Base-by-base conservation (phyloP, 2,113 vertebrate species). In the Grallaria varia region DNA sequence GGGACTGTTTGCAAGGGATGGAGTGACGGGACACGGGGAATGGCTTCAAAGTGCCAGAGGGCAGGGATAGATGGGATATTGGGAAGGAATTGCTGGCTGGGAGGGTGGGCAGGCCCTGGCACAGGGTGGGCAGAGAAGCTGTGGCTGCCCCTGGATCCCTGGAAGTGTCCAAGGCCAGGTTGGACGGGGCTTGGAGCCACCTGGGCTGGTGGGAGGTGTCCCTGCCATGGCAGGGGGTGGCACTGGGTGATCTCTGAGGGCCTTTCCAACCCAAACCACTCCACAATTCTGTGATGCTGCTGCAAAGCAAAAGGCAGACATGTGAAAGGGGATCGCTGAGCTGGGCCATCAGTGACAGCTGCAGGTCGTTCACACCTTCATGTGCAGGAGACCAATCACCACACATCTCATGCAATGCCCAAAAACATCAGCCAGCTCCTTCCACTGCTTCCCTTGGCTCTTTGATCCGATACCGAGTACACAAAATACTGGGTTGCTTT, bases 171-270 rank as follows among this genome's bases (percentile, higher is more conserved):
- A 31, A 73, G 59, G 25, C 8, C 12, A 50, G 42, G 44, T 6
- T 12, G 67, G 50, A 40, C 4, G 13, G 40, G 58, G 11, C 28
- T 30, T 0, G 3, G 40, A 82, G 3, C 60, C 17, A 0, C 33
- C 60, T 39, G 53, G 44, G 15, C 12, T 0, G 6, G 33, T 1
- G 19, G 18, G 31, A 59, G 12, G 6, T 2, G 3, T 12, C 33
- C 20, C 56, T 47, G n/a, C 85, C 31, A 7, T 1, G 10, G 22
- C 9, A 10, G 9, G 4, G 21, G n/a, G 2, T 35, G 42, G 14
- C 8, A 50, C 9, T 5, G 33, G 81, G 44, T 8, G 37, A 20
- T 6, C 13, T 39, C n/a, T 14, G 7, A n/a, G 0, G 3, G 24
- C 60, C 52, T 8, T 39, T 47, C 45, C 28, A 18, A 31, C 0